Evolutionary conservation across 30 jellyfish, hydroid and myxozoan genomes (phyloP).

Genomic region (Aurelia aurita complex sp. Pacific): DNA sequence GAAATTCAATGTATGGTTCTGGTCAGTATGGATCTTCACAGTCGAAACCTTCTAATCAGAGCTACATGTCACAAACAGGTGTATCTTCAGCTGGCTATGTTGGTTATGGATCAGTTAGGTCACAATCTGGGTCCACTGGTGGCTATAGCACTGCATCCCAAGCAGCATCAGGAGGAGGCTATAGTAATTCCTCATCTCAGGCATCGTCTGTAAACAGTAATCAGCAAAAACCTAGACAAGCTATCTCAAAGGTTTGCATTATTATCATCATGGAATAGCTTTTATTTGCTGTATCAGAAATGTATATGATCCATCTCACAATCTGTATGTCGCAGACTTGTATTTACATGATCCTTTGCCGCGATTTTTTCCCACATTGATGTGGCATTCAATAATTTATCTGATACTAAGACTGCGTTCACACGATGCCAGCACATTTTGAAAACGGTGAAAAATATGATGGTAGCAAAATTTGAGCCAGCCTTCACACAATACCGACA

Average conservation of each 20-base stretch:
- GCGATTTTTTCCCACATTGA: too few species aligned
- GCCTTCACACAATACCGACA: too few species aligned
- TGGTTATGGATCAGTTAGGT: constrained; percentile 72
- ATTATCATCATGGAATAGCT: too few species aligned
- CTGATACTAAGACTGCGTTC: too few species aligned
- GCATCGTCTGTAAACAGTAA: constrained; percentile 37
- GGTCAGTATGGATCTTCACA: constrained; percentile 46
- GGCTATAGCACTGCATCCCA: constrained; percentile 67
- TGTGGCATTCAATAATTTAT: too few species aligned
- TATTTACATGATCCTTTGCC: too few species aligned
- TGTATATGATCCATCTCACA: too few species aligned
- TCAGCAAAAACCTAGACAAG: constrained; percentile 64
- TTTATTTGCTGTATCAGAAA: too few species aligned
- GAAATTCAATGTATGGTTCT: constrained; percentile 60
- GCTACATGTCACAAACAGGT: constrained; percentile 70
- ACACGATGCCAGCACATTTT: too few species aligned
- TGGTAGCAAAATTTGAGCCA: too few species aligned
- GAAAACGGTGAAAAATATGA: too few species aligned
- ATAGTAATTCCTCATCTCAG: constrained; percentile 48
- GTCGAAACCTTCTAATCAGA: constrained; percentile 53
- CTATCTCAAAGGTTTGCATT: constrained; percentile 27
- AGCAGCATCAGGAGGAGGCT: constrained; percentile 46
- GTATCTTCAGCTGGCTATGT: constrained; percentile 66
- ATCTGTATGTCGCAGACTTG: too few species aligned
- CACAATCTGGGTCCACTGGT: constrained; percentile 54